Conservation (phyloP, 2,888 invertebrate genomes). For the Polydrusus pterygomalis region DNA sequence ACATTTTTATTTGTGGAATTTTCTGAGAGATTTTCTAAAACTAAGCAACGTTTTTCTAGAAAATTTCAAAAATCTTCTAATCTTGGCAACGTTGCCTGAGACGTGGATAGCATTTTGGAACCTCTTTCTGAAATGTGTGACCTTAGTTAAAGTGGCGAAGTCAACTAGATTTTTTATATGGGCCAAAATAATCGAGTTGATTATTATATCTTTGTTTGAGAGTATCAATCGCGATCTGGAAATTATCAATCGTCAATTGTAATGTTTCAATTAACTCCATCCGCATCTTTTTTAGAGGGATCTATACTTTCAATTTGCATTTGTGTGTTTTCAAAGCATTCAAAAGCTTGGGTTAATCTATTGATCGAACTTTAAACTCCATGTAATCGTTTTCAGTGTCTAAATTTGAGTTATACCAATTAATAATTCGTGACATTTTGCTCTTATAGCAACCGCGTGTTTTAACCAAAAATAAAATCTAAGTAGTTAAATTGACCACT, state of each 20-base stretch:
- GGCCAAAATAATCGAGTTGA: slow-evolving; percentile 3
- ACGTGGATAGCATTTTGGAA: neutral
- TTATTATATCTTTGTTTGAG: slow-evolving; percentile 4
- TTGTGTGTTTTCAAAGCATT: neutral
- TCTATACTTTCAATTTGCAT: slow-evolving; percentile 2
- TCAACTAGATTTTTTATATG: slow-evolving; percentile 15
- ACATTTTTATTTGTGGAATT: neutral
- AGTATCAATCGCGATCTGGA: neutral
- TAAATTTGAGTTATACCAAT: neutral
- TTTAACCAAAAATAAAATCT: neutral
- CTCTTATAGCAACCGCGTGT: neutral
- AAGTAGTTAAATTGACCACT: too few species aligned
- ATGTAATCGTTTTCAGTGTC: neutral
- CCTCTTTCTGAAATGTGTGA: neutral
- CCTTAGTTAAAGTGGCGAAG: neutral
- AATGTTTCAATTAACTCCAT: slow-evolving; percentile 10
- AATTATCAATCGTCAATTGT: slow-evolving; percentile 6
- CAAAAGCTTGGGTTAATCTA: slow-evolving; percentile 5
- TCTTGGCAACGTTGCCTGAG: neutral
- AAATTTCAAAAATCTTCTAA: neutral
- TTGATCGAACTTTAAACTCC: neutral
- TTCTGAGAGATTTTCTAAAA: slow-evolving; percentile 1
- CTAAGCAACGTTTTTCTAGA: slow-evolving; percentile 7
- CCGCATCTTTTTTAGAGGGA: neutral
- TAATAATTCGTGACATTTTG: neutral